Evolutionary conservation across 2,888 invertebrate species (phyloP), one percentile per base, ranked within the genome.

Genomic region (Invenusta paracnida): DNA sequence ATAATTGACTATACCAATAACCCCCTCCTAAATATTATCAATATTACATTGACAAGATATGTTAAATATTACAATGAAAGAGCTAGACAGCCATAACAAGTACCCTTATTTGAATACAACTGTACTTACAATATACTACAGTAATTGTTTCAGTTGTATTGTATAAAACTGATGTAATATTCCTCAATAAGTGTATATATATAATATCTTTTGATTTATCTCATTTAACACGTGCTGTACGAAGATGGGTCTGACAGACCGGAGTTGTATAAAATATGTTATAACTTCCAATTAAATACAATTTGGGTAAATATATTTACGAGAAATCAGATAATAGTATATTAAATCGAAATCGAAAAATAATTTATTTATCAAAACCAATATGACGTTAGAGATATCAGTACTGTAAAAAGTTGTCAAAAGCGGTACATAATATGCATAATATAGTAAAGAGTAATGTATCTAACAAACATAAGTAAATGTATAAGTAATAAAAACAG

Each of bases 231-330:
- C 73, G 17, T 73, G 73, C 73, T 73, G 73, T 73, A 73, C 25
- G 73, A 73, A 48, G 48, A 48, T 48, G 73, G 73, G 73, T 73
- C 73, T 73, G 73, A 73, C 73, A 73, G 73, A 73, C 73, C 73
- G 27, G 73, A 73, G 73, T 73, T 23, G 73, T 73, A 23, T 23
- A 73, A 23, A 73, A 73, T 73, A 73, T 73, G 73, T 73, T 73
- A 73, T 73, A 73, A 73, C 11, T 73, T 73, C 27, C 73, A 73
- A 23, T 73, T 73, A 73, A 73, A 73, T 73, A 73, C 73, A 73
- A 73, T 73, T 73, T 73, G 23, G 23, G 73, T 73, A 73, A 73
- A 73, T 73, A 73, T n/a, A 73, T 73, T 73, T 73, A 23, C 73
- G 73, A 73, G 25, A 73, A 73, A 13, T 73, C 73, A 73, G 73